Conservation (phyloP, 1,140 invertebrate genomes). For the Ips typographus region DNA sequence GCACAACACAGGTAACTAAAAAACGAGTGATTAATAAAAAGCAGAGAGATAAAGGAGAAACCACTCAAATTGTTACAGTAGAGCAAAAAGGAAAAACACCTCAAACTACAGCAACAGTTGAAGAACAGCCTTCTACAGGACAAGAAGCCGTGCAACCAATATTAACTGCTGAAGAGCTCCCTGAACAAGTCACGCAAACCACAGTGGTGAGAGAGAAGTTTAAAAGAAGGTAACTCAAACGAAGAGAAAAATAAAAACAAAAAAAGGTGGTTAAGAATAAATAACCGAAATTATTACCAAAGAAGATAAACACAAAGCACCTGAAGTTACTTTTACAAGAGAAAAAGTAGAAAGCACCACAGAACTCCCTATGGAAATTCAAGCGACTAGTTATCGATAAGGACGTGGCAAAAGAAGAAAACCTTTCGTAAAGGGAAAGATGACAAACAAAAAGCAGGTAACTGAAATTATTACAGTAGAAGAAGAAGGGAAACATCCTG, state of each 20-base stretch:
- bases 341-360: too few relatives aligned
- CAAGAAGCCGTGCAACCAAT: slow-evolving; percentile 45
- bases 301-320: slow-evolving; percentile 50
- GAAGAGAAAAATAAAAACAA: slow-evolving; percentile 49
- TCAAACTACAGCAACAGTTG: slow-evolving; percentile 46
- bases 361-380: too few relatives aligned
- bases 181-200: slow-evolving; percentile 48
- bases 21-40: slow-evolving; percentile 48
- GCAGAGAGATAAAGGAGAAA: slow-evolving; percentile 48
- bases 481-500: too few relatives aligned
- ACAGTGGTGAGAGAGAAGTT: slow-evolving; percentile 45
- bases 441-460: slow-evolving; percentile 43
- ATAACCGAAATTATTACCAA: slow-evolving; percentile 48
- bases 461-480: too few relatives aligned
- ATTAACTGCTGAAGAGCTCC: slow-evolving; percentile 44
- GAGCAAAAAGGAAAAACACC: slow-evolving; percentile 54
- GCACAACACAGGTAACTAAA: too few relatives aligned
- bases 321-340: slow-evolving; percentile 50
- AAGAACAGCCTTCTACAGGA: slow-evolving; percentile 49
- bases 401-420: slow-evolving; percentile 51
- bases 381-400: slow-evolving; percentile 42
- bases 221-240: slow-evolving; percentile 47
- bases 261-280: slow-evolving; percentile 46
- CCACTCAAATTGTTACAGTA: slow-evolving; percentile 54
- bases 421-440: slow-evolving; percentile 50